These are phyloP conservation scores for Peromyscus nudipes DNA, from an alignment of 2,797 vertebrate genomes.

Conservation along the genomic window DNA sequence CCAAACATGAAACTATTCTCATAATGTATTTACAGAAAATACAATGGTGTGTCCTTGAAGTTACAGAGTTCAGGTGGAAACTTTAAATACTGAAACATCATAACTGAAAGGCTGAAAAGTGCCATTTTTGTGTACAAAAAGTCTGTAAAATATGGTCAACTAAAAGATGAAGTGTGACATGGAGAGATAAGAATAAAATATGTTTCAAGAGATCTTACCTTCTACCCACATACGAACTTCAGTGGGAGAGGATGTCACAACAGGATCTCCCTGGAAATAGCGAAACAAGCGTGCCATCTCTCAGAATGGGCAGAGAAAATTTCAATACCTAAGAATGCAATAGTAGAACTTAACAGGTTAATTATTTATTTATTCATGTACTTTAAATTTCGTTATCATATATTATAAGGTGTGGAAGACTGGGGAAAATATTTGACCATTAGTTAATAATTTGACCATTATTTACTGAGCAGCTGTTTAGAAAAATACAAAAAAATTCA, in stretches of 20 bases:
- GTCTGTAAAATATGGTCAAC: neutral
- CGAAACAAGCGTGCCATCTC: neutral
- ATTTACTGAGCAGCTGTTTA: conserved; percentile 5
- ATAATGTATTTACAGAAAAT: conserved; percentile 54
- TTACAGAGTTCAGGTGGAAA: conserved; percentile 1
- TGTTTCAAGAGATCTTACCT: conserved; percentile 68
- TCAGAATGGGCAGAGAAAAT: conserved; percentile 42
- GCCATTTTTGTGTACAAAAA: conserved; percentile 10
- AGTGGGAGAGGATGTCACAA: conserved; percentile 38
- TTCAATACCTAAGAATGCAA: conserved; percentile 54
- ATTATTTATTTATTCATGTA: conserved; percentile 3
- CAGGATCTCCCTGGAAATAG: conserved; percentile 9
- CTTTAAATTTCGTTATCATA: conserved; percentile 39
- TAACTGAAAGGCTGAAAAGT: conserved; percentile 22
- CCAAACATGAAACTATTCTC: conserved; percentile 30
- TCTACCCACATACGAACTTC: conserved; percentile 68
- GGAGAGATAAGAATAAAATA: conserved; percentile 6
- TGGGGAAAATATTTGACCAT: neutral
- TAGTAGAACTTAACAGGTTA: conserved; percentile 41
- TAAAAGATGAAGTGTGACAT: conserved; percentile 22
- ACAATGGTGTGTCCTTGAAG: neutral
- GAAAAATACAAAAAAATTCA: conserved; percentile 35
- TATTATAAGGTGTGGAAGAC: neutral
- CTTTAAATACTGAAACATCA: conserved; percentile 11
- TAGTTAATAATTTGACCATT: conserved; percentile 41